Base-by-base conservation (phyloP, 1,140 invertebrate species). In the Drosophila sp. region DNA sequence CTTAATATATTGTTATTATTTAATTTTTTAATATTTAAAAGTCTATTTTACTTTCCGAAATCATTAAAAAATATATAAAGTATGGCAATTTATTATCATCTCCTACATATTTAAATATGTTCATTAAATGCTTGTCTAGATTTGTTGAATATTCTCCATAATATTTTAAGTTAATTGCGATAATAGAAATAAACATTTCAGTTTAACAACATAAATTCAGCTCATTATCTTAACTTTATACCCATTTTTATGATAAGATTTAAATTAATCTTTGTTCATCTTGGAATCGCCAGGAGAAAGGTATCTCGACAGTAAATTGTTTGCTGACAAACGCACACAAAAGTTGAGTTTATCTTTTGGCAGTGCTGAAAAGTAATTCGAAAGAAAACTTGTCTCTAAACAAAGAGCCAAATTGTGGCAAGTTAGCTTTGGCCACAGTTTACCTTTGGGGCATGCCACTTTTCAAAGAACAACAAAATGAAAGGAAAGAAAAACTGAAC, bases 361-460 rank as follows among this genome's bases (percentile, higher is more conserved):
- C 2, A 27, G 53, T 27, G 18, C 6, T n/a, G 7, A 16, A 34
- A 58, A 46, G 29, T 34, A 50, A 50, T 45, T 38, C 8, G 16
- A 29, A 9, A 27, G 18, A 27, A 43, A 67, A 51, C 27, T 45
- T 29, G 8, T 2, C 18, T 27, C 27, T 50, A 8, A 72, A 53
- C 53, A 72, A 65, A 66, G 29, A 14, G 36, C 0, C 25, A 57
- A 72, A 41, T 66, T 72, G 53, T 41, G 32, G 51, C 25, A 57
- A 65, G 43, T 48, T 48, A 48, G 41, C 16, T 41, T 67, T 41
- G 36, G 50, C 13, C 32, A 34, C 29, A 62, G 48, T 73, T 62
- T 70, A 56, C 65, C 65, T 73, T 61, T 61, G 57, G 57, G 64
- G 65, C 41, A 40, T 38, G 64, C 64, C 56, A 61, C 69, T 71